Conservation (phyloP, 2,797 vertebrate genomes). For the Balearica regulorum region DNA sequence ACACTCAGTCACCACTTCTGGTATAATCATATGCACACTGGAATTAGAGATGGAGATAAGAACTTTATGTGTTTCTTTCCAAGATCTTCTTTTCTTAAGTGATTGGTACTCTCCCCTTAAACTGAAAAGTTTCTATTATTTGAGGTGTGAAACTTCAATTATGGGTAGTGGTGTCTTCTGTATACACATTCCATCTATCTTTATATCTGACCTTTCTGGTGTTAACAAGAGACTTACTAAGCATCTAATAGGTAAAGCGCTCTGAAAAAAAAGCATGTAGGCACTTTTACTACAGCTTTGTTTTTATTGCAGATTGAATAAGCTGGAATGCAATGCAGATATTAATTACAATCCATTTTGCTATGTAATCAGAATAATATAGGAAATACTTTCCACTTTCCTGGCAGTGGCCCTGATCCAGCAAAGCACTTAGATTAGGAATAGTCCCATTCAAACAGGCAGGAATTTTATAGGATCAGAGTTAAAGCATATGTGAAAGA, state of each 20-base stretch:
- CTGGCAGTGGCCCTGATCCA: background rate
- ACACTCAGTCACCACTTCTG: background rate
- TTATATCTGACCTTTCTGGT: background rate
- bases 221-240: background rate
- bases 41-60: background rate
- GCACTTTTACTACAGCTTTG: background rate
- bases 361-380: background rate
- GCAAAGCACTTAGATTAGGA: background rate
- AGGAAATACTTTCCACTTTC: background rate
- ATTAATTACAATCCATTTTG: conserved; percentile 8
- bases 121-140: background rate
- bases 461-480: background rate
- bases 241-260: background rate
- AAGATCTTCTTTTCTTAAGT: background rate
- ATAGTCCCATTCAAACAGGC: background rate
- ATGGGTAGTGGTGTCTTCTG: background rate
- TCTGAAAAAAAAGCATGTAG: background rate
- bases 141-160: background rate
- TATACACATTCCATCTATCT: background rate
- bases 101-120: background rate
- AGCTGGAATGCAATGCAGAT: background rate
- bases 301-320: background rate
- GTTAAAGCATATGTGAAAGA: background rate
- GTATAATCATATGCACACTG: background rate
- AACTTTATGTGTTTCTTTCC: background rate